These are phyloP conservation scores for Myiagra hebetior DNA, from an alignment of 2,113 vertebrate species.

Conservation along the genomic window DNA sequence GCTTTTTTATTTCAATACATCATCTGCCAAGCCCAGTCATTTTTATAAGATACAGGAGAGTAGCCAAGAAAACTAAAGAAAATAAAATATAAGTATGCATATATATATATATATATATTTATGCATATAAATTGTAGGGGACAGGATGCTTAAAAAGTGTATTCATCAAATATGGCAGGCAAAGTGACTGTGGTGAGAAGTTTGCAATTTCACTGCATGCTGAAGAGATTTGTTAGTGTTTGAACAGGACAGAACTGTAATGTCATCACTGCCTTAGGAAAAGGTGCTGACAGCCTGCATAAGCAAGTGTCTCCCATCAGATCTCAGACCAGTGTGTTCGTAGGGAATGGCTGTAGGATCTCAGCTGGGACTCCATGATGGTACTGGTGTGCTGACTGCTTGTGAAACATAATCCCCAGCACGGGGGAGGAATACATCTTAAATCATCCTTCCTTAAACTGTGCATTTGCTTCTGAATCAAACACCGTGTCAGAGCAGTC, in stretches of 20 bases:
- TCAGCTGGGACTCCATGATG: not conserved
- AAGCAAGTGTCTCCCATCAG: conserved; percentile 1
- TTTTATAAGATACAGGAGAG: conserved; percentile 5
- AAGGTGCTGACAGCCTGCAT: conserved; percentile 48
- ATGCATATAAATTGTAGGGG: not conserved
- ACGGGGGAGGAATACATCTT: not conserved
- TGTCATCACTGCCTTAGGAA: not conserved
- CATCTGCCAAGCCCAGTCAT: not conserved
- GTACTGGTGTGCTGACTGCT: not conserved
- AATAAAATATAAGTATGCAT: not conserved
- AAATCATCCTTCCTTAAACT: not conserved
- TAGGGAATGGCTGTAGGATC: not conserved
- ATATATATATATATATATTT: not conserved
- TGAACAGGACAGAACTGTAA: not conserved
- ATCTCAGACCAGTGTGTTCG: not conserved
- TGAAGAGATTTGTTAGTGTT: conserved; percentile 7
- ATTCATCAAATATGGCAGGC: conserved; percentile 30
- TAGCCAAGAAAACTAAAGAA: conserved; percentile 6
- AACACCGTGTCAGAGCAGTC: not conserved
- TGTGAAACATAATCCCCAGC: not conserved
- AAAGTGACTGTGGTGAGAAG: conserved; percentile 5
- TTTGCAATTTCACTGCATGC: not conserved
- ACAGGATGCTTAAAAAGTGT: not conserved
- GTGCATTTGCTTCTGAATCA: not conserved
- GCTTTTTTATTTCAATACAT: not conserved